Evolutionary conservation across 1,140 invertebrate genomes (phyloP), one percentile per base, ranked within the genome.

Genomic region (Chymomyza costata): DNA sequence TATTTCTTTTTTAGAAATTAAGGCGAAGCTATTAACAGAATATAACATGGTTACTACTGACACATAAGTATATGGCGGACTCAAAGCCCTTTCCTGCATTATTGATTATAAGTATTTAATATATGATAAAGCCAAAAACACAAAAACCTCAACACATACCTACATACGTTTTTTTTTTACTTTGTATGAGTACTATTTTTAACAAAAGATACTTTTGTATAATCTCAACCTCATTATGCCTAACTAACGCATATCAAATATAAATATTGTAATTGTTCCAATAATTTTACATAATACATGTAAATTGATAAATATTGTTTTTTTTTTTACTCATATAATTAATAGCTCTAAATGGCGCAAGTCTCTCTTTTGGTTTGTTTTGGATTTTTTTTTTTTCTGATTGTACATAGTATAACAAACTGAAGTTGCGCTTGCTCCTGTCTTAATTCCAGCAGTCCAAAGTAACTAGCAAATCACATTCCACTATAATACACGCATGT

Each of bases 231-330:
- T 61, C 64, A 67, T 65, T 65, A 54, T 67, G 49, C 44, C 48
- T 71, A 80, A 80, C 73, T 78, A 80, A 78, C 73, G 67, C 73
- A 78, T 76, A 67, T 67, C 70, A 73, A 73, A 73, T 73, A 74
- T 50, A 3, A 5, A 25, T 25, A 25, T 25, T 25, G 69, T 68
- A 74, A 73, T 63, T 64, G 58, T 71, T 39, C 55, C 66, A 70
- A 65, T 67, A 63, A n/a, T 39, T 50, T 64, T 71, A 64, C 48
- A 66, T 65, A n/a, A 69, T 39, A 68, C 44, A 51, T 51, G 47
- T 41, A 48, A 37, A 56, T 44, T 19, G 38, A 46, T 49, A 30
- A 47, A 51, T 16, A 44, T 45, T 48, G n/a, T 2, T 38, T 30
- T 28, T 44, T 1, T 16, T 11, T 14, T 16, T 45, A 11, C 8